phyloP scores from a whole-genome alignment of 2,797 vertebrate genomes.

The Chelonia mydas region DNA sequence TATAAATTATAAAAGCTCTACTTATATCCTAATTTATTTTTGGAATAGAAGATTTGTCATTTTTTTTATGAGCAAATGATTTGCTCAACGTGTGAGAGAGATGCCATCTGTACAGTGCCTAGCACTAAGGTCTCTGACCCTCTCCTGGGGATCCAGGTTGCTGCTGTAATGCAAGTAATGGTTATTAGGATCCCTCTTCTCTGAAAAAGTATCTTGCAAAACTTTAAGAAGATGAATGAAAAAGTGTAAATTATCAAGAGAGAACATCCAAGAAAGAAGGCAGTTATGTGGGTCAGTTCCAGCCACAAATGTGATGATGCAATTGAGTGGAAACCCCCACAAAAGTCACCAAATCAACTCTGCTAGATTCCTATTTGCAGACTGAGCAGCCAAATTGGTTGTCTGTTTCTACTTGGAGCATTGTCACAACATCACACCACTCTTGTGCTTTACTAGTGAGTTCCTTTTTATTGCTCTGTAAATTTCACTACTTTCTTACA shows the following conservation, averaged over 20 bases:
- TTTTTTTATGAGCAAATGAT: background rate
- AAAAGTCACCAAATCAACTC: background rate
- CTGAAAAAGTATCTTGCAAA: background rate
- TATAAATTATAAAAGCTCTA: background rate
- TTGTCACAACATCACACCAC: background rate
- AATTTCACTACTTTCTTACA: background rate
- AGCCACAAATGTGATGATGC: background rate
- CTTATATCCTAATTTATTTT: background rate
- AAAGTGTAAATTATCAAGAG: background rate
- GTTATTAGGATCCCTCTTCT: background rate
- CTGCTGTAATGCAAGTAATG: background rate
- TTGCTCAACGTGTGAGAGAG: background rate
- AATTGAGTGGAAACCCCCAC: background rate
- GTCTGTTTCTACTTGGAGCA: slow-evolving; percentile 6
- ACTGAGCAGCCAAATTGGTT: background rate
- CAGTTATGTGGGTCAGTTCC: slow-evolving; percentile 10
- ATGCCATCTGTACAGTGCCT: background rate
- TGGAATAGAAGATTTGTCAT: background rate
- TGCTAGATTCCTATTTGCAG: background rate
- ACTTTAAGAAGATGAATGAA: background rate
- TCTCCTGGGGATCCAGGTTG: background rate
- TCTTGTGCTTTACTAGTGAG: background rate
- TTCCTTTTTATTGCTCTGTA: accelerated
- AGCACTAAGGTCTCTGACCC: background rate
- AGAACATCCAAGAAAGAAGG: background rate